Evolutionary conservation across 2,797 vertebrate species (phyloP), one percentile per base, ranked within the genome.

Genomic region (Clarias platycephalus): DNA sequence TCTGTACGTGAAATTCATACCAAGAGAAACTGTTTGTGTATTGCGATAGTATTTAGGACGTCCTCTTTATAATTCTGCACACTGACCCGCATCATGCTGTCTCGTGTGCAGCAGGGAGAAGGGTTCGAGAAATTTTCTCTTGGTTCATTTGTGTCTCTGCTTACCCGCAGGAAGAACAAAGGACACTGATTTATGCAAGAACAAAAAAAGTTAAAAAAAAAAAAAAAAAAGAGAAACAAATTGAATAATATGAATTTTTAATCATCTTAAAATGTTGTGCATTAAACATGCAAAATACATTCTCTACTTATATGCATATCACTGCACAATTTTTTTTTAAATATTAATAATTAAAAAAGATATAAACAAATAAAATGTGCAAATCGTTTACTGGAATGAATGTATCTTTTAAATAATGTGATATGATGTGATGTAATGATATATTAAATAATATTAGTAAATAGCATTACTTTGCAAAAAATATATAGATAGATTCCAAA

Each of bases 1-100:
- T 49, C 49, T 49, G 49, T 4, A 62, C 16, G 55, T 77, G 37
- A 78, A 82, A 86, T 82, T 62, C 37, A 78, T 70, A 82, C 9
- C 20, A 24, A 62, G 64, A 78, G 37, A 70, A 82, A 70, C 20
- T 5, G 1, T 68, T 62, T 53, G 13, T 16, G 0, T 62, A 26
- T 62, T 28, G 40, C 18, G 26, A 3, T 13, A 31, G 40, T 60
- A 10, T 28, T 44, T 40, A 37, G 80, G 53, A 58, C 40, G 92
- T 86, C 86, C 57, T 55, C 8, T 67, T 40, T 31, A 7, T 24
- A 34, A 60, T 62, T 55, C 72, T 28, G 49, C 49, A 75, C n/a
- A 55, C 6, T 0, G 26, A 5, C 0, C 62, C 31, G 5, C 40
- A 34, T 40, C 16, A 3, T 26, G n/a, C 18, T 8, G n/a, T 75